phyloP scores from a whole-genome alignment of 2,113 vertebrate genomes.

The Anser cygnoides region DNA sequence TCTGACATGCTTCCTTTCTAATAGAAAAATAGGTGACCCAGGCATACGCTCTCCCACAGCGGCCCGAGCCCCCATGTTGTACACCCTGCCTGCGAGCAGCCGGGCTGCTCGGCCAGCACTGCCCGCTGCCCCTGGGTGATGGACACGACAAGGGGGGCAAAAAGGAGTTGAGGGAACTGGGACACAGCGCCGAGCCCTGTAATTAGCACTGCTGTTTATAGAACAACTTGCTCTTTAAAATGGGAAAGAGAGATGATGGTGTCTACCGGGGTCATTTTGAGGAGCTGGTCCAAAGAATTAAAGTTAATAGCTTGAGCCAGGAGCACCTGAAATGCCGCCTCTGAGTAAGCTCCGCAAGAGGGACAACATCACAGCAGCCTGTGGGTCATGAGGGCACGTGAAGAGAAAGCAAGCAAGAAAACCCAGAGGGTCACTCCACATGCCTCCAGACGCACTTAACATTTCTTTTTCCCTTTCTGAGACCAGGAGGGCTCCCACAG shows the following conservation, averaged over 20 bases:
- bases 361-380: not conserved
- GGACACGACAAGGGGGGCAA: accelerated
- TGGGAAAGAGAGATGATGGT: not conserved
- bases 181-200: not conserved
- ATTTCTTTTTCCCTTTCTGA: not conserved
- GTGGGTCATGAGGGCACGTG: accelerated
- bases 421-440: not conserved
- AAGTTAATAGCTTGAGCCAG: not conserved
- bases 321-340: accelerated
- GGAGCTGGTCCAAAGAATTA: not conserved
- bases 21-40: not conserved
- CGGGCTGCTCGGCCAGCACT: not conserved
- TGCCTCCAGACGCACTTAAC: accelerated
- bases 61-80: not conserved
- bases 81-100: not conserved
- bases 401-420: not conserved
- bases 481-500: not conserved
- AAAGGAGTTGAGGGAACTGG: not conserved
- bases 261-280: not conserved
- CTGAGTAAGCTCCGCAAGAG: not conserved
- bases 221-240: not conserved
- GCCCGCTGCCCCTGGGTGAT: not conserved
- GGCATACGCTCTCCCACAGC: not conserved
- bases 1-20: not conserved
- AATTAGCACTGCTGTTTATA: slow-evolving; percentile 19